phyloP scores from a whole-genome alignment of 2,113 vertebrate species.

The Penelope pileata region DNA sequence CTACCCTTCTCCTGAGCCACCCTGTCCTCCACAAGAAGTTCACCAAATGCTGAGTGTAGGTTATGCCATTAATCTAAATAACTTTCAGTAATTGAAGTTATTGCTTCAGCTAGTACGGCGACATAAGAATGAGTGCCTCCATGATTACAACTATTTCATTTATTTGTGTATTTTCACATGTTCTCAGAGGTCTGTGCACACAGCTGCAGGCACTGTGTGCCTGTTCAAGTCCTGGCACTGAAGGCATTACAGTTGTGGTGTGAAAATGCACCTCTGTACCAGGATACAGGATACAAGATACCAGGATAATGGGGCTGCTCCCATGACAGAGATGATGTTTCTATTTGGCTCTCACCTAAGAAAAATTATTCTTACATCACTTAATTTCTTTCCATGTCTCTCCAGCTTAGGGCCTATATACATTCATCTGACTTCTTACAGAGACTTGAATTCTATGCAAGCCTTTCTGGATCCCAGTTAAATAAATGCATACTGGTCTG shows the following conservation, averaged over 20 bases:
- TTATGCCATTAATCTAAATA: neutral
- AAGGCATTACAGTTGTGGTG: neutral
- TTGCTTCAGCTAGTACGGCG: neutral
- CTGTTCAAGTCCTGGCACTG: neutral
- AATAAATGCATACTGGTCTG: neutral
- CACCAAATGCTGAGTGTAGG: neutral
- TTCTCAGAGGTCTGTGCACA: neutral
- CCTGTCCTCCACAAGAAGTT: neutral
- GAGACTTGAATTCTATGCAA: neutral
- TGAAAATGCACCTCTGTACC: neutral
- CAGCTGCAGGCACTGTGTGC: neutral
- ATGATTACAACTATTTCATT: neutral
- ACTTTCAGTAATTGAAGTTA: neutral
- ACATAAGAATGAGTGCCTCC: neutral
- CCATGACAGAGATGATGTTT: neutral
- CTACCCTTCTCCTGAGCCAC: neutral
- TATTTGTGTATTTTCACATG: slow-evolving; percentile 11
- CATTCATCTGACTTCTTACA: neutral
- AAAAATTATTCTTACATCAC: neutral
- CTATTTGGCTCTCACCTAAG: neutral
- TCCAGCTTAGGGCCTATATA: neutral
- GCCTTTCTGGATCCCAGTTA: neutral
- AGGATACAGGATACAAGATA: too few relatives aligned
- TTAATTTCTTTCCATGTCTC: neutral
- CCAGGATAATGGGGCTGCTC: neutral